These are phyloP conservation scores for Oryctes rhinoceros DNA, from an alignment of 1,140 invertebrate species.

Conservation along the genomic window DNA sequence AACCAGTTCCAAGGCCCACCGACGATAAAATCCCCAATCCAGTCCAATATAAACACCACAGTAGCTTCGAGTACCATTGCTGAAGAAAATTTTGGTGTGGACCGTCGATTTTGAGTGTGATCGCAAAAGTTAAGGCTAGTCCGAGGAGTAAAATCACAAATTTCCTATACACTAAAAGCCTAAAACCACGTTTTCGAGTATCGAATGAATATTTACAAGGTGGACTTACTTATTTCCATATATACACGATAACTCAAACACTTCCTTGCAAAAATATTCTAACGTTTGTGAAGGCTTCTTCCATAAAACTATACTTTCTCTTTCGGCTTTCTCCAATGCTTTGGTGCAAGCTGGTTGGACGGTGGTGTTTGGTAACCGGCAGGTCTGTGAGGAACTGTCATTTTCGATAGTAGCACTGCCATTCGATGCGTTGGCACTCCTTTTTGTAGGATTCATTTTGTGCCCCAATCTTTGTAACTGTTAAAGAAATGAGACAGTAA, in stretches of 20 bases:
- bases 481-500: slow-evolving; percentile 40
- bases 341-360: slow-evolving; percentile 51
- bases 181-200: slow-evolving; percentile 55
- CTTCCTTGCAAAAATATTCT: slow-evolving; percentile 85
- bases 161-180: slow-evolving; percentile 65
- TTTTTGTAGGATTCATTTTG: slow-evolving; percentile 59
- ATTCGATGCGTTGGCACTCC: slow-evolving; percentile 44
- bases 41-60: slow-evolving; percentile 93
- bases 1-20: slow-evolving; percentile 95
- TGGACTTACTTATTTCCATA: slow-evolving; percentile 65
- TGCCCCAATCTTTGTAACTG: slow-evolving; percentile 61
- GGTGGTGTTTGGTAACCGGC: background rate
- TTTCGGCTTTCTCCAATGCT: slow-evolving; percentile 63
- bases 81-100: slow-evolving; percentile 63
- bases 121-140: slow-evolving; percentile 58
- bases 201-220: background rate
- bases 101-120: slow-evolving; percentile 62
- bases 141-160: slow-evolving; percentile 57
- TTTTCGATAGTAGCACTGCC: slow-evolving; percentile 18
- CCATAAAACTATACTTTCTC: slow-evolving; percentile 84
- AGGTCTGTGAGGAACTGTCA: background rate
- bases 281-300: slow-evolving; percentile 82
- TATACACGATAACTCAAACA: slow-evolving; percentile 68
- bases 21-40: slow-evolving; percentile 95
- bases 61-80: slow-evolving; percentile 62